Evolutionary conservation across 2,888 invertebrate genomes (phyloP), one percentile per base, ranked within the genome.

Genomic region (Troides oblongomaculatus): DNA sequence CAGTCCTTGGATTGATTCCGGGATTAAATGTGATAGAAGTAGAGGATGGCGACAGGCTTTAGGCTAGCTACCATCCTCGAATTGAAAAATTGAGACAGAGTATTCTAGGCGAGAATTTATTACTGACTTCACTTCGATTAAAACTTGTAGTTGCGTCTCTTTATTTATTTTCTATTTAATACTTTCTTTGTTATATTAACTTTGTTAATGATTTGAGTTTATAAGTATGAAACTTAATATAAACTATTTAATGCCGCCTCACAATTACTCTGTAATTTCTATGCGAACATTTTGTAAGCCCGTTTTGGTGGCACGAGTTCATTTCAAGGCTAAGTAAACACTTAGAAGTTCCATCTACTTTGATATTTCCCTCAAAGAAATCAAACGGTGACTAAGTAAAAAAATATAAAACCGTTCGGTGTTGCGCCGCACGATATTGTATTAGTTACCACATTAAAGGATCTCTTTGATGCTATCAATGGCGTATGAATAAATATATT

Each of bases 361-460:
- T 23, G 57, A 58, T 14, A 58, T 58, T 58, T 58, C 57, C 12
- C 1, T 58, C 23, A 61, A 61, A 61, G 61, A 61, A 61, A 61
- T 61, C 61, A 61, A 61, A 61, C 39, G 39, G 3, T 30, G 18
- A 39, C 61, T 4, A 12, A n/a, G 36, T 17, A 39, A 61, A 61
- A 21, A n/a, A 61, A 61, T 39, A 61, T 39, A 39, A 39, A 61
- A 39, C 39, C 61, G 8, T 39, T 58, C 23, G 21, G 25, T 23
- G 23, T 23, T 18, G 21, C 12, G 57, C 36, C 18, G 50, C 50
- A 30, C 10, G 14, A 23, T 61, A 39, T 56, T 66, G 36, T 66
- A 66, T 66, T 59, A 36, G 60, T 23, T 36, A 66, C 60, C 53
- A 56, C 23, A 56, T 39, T 53, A 62, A 66, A 62, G 36, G 39